Base-by-base conservation (phyloP, 2,113 vertebrate species). In the Nipponia nippon region DNA sequence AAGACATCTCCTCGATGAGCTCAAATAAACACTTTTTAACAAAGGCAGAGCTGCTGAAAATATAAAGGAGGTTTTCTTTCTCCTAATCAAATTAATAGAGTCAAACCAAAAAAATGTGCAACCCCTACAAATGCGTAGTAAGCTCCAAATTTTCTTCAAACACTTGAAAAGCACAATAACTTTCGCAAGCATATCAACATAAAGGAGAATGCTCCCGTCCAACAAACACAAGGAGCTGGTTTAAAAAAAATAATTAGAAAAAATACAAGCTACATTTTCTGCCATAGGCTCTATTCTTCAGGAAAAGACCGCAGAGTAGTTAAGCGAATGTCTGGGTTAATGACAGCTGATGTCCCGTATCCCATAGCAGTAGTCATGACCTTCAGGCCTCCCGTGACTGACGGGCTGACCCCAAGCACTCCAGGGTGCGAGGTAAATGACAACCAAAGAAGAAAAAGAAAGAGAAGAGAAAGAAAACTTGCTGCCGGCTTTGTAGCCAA, bases 391-490 rank as follows among this genome's bases (percentile, higher is more conserved):
- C 72, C 61, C 8, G n/a, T 93, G 95, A 97, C 23, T 93, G 96
- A 95, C 86, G 34, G 95, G 87, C 26, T 96, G 95, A 95, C 95
- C 96, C 95, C 89, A 73, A n/a, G 93, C 97, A 88, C 95, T 94
- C 93, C 92, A 65, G 76, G 93, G 96, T 56, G 93, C 79, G 77
- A 93, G 63, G 15, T 29, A 95, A 97, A 95, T 97, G 94, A 95
- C 90, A 97, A 38, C n/a, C 76, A 27, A 70, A 82, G 67, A 34
- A 40, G 16, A 63, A 84, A 92, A 77, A 67, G 86, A 49, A 47
- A 84, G 83, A 82, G 44, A 89, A 78, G 79, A 82, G 71, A 87
- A 92, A 93, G 93, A 91, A 77, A 97, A 92, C 80, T 79, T 2
- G 84, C 93, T 91, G 96, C 67, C 6, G 92, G 95, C 95, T 97